Evolutionary conservation across 2,888 invertebrate species (phyloP), one percentile per base, ranked within the genome.

Genomic region (Cantharis nigra): DNA sequence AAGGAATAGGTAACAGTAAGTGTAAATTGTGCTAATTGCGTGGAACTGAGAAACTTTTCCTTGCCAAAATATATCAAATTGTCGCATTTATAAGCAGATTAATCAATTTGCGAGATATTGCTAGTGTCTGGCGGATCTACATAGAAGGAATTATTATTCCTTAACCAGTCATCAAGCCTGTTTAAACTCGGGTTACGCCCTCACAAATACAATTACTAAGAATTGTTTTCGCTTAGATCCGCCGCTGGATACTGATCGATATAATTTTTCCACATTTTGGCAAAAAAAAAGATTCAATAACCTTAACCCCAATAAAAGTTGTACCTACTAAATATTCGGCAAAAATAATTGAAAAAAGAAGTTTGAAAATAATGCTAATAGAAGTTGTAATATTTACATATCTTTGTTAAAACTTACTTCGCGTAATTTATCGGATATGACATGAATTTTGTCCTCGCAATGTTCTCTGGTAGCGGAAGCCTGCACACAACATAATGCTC

Each of bases 371-470:
- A 26, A 26, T 67, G 9, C 18, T 64, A 67, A 67, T 67, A 23
- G 65, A 67, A 67, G 65, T 26, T 13, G 23, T 23, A 16, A n/a
- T 65, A 67, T 49, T n/a, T 49, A 49, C 49, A 49, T n/a, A 23
- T 67, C n/a, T 67, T 67, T 67, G 18, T 77, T 81, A 82, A 85
- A 86, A 93, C 93, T 93, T 93, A 93, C 93, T 91, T 92, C 92
- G 89, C 92, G 90, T 88, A 93, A 90, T 90, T 93, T 92, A 92
- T 92, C 92, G 88, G 92, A 91, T 89, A 93, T 91, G 90, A 91
- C 89, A 91, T 92, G 92, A 88, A 93, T 92, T 92, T 93, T 92
- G 91, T 93, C 93, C 90, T 93, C 93, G 89, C 92, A 92, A 91
- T 92, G 91, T 86, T 93, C 93, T 88, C 93, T 91, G 88, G 92